These are phyloP conservation scores for Diorhabda sublineata DNA, from an alignment of 1,140 invertebrate species.

Conservation along the genomic window DNA sequence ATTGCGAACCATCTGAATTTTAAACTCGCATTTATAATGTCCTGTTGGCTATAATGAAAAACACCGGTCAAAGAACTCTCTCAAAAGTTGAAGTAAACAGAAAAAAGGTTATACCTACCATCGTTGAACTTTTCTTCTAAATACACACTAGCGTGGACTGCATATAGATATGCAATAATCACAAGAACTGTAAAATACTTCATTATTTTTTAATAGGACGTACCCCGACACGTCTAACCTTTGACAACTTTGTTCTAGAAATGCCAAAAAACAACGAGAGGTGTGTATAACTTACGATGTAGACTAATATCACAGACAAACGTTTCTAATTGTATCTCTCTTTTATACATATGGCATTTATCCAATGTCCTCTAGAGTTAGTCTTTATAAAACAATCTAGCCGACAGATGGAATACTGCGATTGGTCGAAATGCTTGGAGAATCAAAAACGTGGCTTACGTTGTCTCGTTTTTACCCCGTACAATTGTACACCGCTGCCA, in stretches of 20 bases:
- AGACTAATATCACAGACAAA: constrained; percentile 25
- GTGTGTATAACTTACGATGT: constrained; percentile 23
- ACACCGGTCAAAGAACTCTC: not conserved
- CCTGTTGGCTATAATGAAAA: not conserved
- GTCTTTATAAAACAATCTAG: not conserved
- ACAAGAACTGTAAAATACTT: constrained; percentile 38
- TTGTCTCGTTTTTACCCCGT: constrained; percentile 18
- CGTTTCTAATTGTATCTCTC: constrained; percentile 8
- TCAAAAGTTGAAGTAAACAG: constrained; percentile 9
- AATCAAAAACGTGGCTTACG: constrained; percentile 25
- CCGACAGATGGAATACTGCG: constrained; percentile 46
- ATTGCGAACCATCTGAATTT: too few relatives aligned
- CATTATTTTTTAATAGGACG: constrained; percentile 38
- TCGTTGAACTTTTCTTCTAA: constrained; percentile 72
- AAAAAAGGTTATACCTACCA: constrained; percentile 54
- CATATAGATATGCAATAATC: constrained; percentile 33
- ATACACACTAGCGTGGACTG: constrained; percentile 55
- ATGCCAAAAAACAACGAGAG: constrained; percentile 35
- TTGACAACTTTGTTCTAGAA: constrained; percentile 35
- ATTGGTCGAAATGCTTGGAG: constrained; percentile 36
- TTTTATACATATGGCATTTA: constrained; percentile 6
- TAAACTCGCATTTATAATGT: too few relatives aligned
- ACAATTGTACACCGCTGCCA: constrained; percentile 6
- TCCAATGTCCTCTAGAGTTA: not conserved
- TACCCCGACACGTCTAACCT: constrained; percentile 36